Evolutionary conservation across 1,140 invertebrate genomes (phyloP).

Genomic region (Maniola jurtina): DNA sequence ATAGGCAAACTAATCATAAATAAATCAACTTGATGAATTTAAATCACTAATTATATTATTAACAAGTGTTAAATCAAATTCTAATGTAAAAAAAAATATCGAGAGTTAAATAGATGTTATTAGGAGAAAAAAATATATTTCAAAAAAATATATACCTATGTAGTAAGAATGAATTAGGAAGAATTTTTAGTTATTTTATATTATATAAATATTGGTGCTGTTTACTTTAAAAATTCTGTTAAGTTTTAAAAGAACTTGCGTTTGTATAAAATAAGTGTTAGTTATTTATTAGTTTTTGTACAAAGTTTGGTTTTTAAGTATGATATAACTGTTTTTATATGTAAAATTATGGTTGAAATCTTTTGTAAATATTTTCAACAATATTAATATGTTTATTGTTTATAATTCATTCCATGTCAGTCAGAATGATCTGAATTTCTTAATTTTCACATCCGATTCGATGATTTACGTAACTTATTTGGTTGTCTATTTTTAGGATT

Average conservation of each 20-base stretch:
- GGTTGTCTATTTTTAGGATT: too few species aligned
- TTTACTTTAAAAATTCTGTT: neutral
- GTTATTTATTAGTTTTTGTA: slow-evolving; percentile 5
- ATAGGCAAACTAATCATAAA: neutral
- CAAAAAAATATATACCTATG: neutral
- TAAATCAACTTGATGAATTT: neutral
- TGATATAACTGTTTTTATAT: neutral
- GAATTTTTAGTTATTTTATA: neutral
- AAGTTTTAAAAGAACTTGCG: neutral
- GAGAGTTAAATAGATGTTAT: slow-evolving; percentile 6
- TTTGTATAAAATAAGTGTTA: neutral
- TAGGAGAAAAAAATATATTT: slow-evolving; percentile 2
- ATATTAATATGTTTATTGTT: slow-evolving; percentile 8
- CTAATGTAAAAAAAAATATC: neutral
- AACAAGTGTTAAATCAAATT: slow-evolving; percentile 3
- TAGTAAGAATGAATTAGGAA: neutral
- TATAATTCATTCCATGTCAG: too few species aligned
- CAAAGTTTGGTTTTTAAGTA: slow-evolving; percentile 1
- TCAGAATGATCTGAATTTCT: slow-evolving; percentile 13
- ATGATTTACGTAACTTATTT: too few species aligned
- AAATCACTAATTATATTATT: neutral
- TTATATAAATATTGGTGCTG: slow-evolving; percentile 6
- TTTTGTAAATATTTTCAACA: slow-evolving; percentile 18
- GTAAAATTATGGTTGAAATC: neutral
- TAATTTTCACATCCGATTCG: neutral